Evolutionary conservation across 2,113 vertebrate species (phyloP).

Genomic region (Odocoileus virginianus): DNA sequence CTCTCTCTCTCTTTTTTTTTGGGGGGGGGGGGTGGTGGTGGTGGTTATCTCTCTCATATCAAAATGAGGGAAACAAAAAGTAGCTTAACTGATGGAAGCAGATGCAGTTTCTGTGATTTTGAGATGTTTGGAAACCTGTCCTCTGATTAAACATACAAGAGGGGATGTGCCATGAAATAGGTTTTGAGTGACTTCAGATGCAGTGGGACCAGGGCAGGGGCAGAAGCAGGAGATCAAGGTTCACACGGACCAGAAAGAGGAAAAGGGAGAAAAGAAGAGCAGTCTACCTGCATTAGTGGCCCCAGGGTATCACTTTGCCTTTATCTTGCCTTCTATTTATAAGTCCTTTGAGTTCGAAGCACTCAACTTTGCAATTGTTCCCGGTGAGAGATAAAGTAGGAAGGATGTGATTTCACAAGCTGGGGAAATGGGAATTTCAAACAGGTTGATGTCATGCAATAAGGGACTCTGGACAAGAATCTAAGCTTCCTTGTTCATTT

Average conservation of each 20-base stretch:
- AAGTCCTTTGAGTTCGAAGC: neutral
- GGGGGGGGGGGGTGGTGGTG: too few relatives aligned
- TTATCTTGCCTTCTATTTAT: neutral
- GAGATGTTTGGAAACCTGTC: neutral
- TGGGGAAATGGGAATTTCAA: neutral
- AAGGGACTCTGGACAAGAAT: neutral
- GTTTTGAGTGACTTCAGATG: neutral
- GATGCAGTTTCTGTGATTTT: neutral
- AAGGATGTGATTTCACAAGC: neutral
- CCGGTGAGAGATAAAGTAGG: neutral
- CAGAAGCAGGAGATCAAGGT: neutral
- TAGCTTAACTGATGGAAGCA: neutral
- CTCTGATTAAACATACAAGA: neutral
- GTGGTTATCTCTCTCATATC: neutral
- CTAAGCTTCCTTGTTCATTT: neutral
- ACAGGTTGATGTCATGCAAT: neutral
- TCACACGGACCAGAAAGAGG: neutral
- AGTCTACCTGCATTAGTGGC: neutral
- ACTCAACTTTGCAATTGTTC: neutral
- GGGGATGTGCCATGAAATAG: neutral
- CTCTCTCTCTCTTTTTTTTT: neutral
- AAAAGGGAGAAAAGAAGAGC: neutral
- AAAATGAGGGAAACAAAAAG: neutral
- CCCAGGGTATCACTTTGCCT: neutral
- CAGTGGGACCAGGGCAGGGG: neutral